A percentile compares a stretch with the other conserved stretches of the same genome.
These are phyloP conservation scores for Sycophila sp. DNA, from an alignment of 1,140 invertebrate species.

Conservation along the genomic window DNA sequence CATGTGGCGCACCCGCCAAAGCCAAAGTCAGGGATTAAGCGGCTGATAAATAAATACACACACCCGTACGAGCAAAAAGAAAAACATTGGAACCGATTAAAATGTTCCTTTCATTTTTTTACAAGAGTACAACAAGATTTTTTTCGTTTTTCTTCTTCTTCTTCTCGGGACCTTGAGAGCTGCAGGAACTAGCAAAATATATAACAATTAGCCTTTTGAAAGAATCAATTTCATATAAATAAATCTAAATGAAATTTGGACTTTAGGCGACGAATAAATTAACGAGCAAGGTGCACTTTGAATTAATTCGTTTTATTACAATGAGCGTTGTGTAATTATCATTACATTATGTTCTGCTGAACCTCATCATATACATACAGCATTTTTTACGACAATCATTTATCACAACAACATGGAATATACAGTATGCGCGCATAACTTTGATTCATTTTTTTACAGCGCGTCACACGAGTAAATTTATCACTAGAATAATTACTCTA, in stretches of 20 bases:
- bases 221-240: no score
- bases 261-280: no score
- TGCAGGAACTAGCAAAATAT: no score
- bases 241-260: no score
- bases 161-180: no score
- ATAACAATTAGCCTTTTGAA: no score
- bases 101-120: no score
- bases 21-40: constrained; percentile 65
- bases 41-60: constrained; percentile 64
- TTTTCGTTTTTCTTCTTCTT: no score
- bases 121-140: no score
- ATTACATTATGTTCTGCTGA: constrained; percentile 47
- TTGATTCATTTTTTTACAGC: constrained; percentile 42
- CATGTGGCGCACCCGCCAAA: constrained; percentile 59
- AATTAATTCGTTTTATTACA: constrained; percentile 56
- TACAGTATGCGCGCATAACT: constrained; percentile 51
- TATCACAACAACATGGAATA: constrained; percentile 61
- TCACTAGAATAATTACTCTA: constrained; percentile 22
- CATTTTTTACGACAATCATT: constrained; percentile 51
- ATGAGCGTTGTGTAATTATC: constrained; percentile 50
- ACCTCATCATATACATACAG: constrained; percentile 44
- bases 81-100: no score
- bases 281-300: no score
- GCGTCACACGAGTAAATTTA: constrained; percentile 12
- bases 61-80: no score